Conservation (phyloP, 2,888 invertebrate genomes). For the Ochlodes sylvanus region DNA sequence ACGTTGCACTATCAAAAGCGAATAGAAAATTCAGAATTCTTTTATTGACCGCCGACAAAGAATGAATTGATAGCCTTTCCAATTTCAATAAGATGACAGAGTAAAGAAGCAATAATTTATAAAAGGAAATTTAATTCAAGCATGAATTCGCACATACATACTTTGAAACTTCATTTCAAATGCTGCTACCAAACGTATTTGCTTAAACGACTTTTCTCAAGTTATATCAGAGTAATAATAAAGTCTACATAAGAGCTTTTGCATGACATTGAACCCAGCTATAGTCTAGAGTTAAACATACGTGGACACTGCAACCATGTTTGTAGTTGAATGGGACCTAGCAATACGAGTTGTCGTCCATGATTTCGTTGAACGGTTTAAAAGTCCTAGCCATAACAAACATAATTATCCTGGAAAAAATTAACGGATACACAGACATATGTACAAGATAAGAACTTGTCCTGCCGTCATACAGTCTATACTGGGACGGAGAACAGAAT, state of each 20-base stretch:
- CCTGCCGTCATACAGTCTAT: too few species aligned
- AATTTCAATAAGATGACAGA: slow-evolving; percentile 29
- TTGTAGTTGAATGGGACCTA: too few species aligned
- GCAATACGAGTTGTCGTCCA: too few species aligned
- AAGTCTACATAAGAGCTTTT: neutral
- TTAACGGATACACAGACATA: too few species aligned
- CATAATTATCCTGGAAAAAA: too few species aligned
- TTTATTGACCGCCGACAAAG: neutral
- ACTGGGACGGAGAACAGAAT: too few species aligned
- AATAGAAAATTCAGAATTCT: neutral
- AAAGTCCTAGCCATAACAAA: too few species aligned
- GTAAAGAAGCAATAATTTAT: slow-evolving; percentile 27
- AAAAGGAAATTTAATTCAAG: slow-evolving; percentile 26
- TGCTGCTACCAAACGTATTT: neutral
- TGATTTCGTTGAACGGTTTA: too few species aligned
- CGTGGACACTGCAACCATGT: too few species aligned
- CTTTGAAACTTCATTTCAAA: slow-evolving; percentile 13
- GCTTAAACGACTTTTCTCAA: slow-evolving; percentile 1
- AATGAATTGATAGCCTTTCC: slow-evolving; percentile 10
- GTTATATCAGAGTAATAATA: neutral
- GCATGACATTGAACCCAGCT: too few species aligned
- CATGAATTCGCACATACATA: slow-evolving; percentile 25
- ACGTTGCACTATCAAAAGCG: neutral
- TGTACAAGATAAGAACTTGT: too few species aligned
- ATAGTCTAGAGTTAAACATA: too few species aligned